Percentiles rank a stretch among this genome's conserved stretches.
phyloP scores from a whole-genome alignment of 2,797 vertebrate species.

The Distichodus sexfasciatus region DNA sequence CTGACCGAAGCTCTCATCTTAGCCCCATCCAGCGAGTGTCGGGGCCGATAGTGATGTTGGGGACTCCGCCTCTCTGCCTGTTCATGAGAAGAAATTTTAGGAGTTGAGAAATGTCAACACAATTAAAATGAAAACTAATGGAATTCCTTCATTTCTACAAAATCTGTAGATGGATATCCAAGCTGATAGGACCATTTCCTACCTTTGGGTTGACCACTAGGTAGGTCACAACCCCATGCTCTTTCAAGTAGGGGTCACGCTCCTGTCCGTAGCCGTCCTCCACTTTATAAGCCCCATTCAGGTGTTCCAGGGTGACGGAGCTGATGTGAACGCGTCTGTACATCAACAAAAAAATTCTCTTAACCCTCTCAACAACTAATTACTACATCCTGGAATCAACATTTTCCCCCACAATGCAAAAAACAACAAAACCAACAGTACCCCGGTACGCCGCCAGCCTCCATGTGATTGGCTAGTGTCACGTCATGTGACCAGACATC shows the following conservation, averaged over 20 bases:
- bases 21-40: conserved; percentile 83
- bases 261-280: conserved; percentile 90
- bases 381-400: neutral
- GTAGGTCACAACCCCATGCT: conserved; percentile 89
- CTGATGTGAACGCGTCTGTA: conserved; percentile 95
- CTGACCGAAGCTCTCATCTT: conserved; percentile 97
- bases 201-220: conserved; percentile 98
- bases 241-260: conserved; percentile 92
- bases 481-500: conserved; percentile 99
- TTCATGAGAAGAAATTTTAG: too few species aligned
- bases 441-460: conserved; percentile 96
- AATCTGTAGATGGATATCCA: neutral
- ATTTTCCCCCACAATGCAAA: neutral
- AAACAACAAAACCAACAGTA: conserved; percentile 52
- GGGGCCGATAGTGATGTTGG: conserved; percentile 82
- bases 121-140: too few species aligned
- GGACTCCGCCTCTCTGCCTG: conserved; percentile 91
- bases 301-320: conserved; percentile 90
- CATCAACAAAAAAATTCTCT: neutral
- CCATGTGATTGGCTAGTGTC: conserved; percentile 97
- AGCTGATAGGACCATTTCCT: neutral
- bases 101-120: neutral
- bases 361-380: too few species aligned
- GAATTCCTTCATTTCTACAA: too few species aligned
- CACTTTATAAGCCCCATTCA: conserved; percentile 94